phyloP scores from a whole-genome alignment of 2,888 invertebrate genomes.

The Dromius quadrimaculatus region DNA sequence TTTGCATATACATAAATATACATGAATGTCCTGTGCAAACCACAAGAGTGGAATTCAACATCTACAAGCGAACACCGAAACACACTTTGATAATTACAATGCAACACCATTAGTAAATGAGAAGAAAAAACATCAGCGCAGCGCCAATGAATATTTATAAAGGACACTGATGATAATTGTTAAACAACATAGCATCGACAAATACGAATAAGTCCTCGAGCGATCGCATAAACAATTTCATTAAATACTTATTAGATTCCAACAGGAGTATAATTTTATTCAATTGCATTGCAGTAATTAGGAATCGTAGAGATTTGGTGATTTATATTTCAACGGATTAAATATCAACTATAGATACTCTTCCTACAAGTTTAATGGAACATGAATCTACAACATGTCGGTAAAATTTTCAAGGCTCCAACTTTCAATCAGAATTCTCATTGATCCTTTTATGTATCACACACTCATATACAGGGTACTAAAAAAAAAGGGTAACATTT shows the following conservation, averaged over 20 bases:
- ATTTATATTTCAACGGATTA: too few species aligned
- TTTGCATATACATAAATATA: conserved; percentile 23
- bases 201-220: conserved; percentile 40
- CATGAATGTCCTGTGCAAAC: conserved; percentile 4
- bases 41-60: conserved; percentile 22
- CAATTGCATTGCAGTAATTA: background rate
- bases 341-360: too few species aligned
- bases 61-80: conserved; percentile 18
- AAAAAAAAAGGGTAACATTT: too few species aligned
- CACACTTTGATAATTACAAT: conserved; percentile 34
- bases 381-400: too few species aligned
- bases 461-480: too few species aligned
- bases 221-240: conserved; percentile 20
- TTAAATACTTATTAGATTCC: conserved; percentile 32
- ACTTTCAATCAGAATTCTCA: too few species aligned
- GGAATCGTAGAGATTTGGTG: too few species aligned
- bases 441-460: too few species aligned
- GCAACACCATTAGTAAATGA: conserved; percentile 45
- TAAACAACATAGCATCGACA: conserved; percentile 39
- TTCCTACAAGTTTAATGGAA: too few species aligned
- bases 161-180: conserved; percentile 43
- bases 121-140: conserved; percentile 36
- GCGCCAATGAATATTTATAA: conserved; percentile 42
- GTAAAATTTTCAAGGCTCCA: too few species aligned
- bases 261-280: too few species aligned